Conservation (phyloP, 2,888 invertebrate genomes). For the Tipula helvola region DNA sequence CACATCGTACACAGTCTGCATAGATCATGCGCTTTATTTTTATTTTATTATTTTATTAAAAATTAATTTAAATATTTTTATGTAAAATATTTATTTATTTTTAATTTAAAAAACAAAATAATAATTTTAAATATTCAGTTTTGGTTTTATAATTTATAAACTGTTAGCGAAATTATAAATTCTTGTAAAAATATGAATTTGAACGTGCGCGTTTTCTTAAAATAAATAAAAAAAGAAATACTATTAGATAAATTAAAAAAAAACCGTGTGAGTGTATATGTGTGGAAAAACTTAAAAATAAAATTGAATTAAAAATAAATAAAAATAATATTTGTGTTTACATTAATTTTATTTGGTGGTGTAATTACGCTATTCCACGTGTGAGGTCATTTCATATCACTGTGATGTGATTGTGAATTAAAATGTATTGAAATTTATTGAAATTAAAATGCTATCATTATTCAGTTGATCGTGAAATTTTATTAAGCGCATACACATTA, state of each 20-base stretch:
- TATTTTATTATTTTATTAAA: neutral
- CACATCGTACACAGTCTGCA: neutral
- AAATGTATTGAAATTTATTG: neutral
- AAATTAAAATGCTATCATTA: neutral
- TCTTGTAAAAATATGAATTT: neutral
- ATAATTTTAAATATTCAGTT: neutral
- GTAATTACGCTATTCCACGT: neutral
- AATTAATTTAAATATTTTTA: neutral
- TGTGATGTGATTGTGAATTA: neutral
- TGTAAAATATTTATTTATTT: neutral
- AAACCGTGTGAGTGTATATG: neutral
- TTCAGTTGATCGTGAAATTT: neutral
- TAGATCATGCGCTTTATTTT: conserved; percentile 7
- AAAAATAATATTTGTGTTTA: neutral
- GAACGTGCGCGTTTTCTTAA: neutral
- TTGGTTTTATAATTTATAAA: neutral
- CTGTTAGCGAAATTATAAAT: neutral
- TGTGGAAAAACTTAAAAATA: neutral
- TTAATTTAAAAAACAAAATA: neutral
- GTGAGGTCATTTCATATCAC: neutral
- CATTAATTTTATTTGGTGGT: neutral
- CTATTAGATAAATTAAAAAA: neutral
- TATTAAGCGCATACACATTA: neutral
- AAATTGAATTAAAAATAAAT: neutral
- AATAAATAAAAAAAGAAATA: neutral